These are phyloP conservation scores for Erpetoichthys calabaricus DNA, from an alignment of 2,797 vertebrate genomes.

Conservation along the genomic window DNA sequence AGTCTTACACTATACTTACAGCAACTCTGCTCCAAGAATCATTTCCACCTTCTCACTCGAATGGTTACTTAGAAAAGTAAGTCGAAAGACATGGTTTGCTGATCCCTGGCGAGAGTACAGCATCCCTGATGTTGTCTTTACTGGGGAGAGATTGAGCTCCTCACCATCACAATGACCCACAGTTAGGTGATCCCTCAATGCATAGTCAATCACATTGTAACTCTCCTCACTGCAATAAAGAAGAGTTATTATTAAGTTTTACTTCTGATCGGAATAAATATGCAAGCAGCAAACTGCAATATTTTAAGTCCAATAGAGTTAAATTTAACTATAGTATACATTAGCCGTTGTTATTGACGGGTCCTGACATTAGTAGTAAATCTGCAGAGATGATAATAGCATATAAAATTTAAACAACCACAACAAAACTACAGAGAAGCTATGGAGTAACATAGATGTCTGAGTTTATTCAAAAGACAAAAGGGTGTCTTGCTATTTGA, in stretches of 20 bases:
- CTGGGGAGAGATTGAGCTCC: constrained; percentile 57
- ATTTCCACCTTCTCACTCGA: constrained; percentile 68
- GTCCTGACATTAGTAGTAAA: too few species aligned
- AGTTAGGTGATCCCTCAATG: constrained; percentile 70
- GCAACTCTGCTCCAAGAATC: constrained; percentile 70
- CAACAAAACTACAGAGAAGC: too few species aligned
- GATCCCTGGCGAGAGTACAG: constrained; percentile 57
- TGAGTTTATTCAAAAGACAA: too few species aligned
- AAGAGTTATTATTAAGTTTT: neutral
- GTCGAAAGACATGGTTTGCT: constrained; percentile 61
- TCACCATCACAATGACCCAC: constrained; percentile 59
- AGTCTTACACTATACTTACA: constrained; percentile 53
- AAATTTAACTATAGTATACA: neutral
- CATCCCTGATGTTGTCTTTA: constrained; percentile 49
- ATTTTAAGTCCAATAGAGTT: too few species aligned
- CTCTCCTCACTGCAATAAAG: constrained; percentile 70
- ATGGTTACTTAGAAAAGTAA: constrained; percentile 69
- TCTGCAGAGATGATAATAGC: too few species aligned
- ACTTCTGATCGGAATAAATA: too few species aligned
- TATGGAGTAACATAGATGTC: too few species aligned
- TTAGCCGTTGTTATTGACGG: neutral
- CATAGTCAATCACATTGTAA: constrained; percentile 79
- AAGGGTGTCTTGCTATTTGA: too few species aligned
- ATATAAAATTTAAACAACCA: too few species aligned
- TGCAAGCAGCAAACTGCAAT: too few species aligned